Conservation (phyloP, 2,888 invertebrate species). For the Myathropa florea region DNA sequence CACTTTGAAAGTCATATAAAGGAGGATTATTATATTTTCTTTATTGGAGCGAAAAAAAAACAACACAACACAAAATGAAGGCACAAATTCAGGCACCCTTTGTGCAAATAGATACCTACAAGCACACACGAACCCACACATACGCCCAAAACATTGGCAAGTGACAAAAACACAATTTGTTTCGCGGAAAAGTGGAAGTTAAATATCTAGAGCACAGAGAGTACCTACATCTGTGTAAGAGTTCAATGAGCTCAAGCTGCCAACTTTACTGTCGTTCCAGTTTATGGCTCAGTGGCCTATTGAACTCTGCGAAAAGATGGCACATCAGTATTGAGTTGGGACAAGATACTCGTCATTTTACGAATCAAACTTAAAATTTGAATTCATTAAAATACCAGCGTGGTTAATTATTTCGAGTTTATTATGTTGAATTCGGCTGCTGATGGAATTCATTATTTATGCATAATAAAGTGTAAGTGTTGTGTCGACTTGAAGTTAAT, state of each 20-base stretch:
- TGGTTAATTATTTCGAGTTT: background rate
- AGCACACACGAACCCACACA: background rate
- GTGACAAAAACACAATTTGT: background rate
- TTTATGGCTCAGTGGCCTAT: constrained; percentile 32
- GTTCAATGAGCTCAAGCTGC: constrained; percentile 27
- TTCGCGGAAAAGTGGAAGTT: background rate
- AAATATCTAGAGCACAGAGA: background rate
- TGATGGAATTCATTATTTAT: background rate
- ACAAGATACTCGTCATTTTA: too few species aligned
- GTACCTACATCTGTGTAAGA: background rate
- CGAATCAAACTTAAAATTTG: background rate
- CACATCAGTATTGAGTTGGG: too few species aligned
- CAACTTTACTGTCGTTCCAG: constrained; percentile 1
- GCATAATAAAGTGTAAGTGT: background rate
- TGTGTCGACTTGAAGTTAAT: background rate
- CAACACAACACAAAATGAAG: background rate
- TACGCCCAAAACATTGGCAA: background rate
- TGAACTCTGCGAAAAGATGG: constrained; percentile 5
- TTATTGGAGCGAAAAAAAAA: background rate
- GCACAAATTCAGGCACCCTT: background rate
- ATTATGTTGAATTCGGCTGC: background rate
- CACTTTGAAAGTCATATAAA: background rate
- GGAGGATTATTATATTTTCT: background rate
- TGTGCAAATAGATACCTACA: background rate
- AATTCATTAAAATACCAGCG: background rate